Percentiles rank a stretch among this genome's conserved stretches.
Conservation (phyloP, 2,888 invertebrate genomes). For the Thera obeliscata region DNA sequence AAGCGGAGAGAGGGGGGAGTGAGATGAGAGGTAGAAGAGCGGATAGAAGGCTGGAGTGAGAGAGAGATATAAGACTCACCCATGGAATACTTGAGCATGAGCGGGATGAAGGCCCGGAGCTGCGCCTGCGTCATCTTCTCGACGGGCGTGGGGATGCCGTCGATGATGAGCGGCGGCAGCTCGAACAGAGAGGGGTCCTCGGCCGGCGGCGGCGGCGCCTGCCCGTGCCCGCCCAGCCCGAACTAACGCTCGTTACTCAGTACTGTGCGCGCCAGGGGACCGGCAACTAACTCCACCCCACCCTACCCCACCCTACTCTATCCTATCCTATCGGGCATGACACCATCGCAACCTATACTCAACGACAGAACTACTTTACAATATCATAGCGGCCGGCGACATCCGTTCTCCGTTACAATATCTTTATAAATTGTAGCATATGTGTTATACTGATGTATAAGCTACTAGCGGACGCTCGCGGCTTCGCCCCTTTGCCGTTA, state of each 20-base stretch:
- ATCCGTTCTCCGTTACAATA: no score
- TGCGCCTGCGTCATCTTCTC: slow-evolving; percentile 99
- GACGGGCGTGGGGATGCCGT: slow-evolving; percentile 98
- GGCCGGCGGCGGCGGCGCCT: slow-evolving; percentile 83
- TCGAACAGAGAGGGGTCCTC: slow-evolving; percentile 98
- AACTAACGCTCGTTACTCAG: slow-evolving; percentile 85
- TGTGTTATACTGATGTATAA: no score
- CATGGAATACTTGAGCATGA: slow-evolving; percentile 99
- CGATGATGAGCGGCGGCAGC: slow-evolving; percentile 97
- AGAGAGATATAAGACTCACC: slow-evolving; percentile 75
- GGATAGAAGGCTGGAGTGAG: neutral
- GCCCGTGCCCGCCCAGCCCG: slow-evolving; percentile 77
- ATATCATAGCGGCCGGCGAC: no score
- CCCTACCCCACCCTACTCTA: no score
- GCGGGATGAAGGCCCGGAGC: slow-evolving; percentile 96
- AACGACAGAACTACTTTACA: no score
- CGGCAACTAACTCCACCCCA: neutral
- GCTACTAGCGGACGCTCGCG: no score
- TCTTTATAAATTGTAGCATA: no score
- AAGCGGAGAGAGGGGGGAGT: no score
- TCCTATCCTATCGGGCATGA: no score
- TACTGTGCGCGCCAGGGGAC: neutral
- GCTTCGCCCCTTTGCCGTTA: no score
- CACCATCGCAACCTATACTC: no score
- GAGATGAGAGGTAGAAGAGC: neutral